These are phyloP conservation scores for Spisula subtruncata DNA, from an alignment of 2,888 invertebrate species.

Conservation along the genomic window DNA sequence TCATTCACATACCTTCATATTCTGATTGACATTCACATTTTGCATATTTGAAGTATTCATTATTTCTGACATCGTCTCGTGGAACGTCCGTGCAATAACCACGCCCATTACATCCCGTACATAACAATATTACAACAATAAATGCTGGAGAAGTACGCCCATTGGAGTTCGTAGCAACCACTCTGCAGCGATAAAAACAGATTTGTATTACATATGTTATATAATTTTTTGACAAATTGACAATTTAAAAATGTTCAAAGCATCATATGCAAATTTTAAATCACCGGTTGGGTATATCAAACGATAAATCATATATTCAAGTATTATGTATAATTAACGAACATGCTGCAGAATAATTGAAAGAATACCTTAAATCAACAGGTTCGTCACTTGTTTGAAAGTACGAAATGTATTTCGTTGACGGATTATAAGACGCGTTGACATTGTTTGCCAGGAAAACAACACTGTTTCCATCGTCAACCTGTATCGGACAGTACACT, in stretches of 20 bases:
- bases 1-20: background rate
- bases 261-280: background rate
- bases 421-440: background rate
- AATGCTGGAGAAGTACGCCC: background rate
- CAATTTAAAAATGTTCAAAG: background rate
- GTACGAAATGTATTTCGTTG: background rate
- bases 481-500: background rate
- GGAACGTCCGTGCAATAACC: background rate
- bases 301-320: background rate
- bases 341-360: background rate
- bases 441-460: background rate
- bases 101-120: background rate
- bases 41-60: conserved; percentile 15
- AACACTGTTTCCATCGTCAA: background rate
- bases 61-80: background rate
- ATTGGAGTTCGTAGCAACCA: conserved; percentile 3
- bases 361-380: conserved; percentile 18
- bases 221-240: background rate
- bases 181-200: background rate
- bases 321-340: background rate
- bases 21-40: background rate
- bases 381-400: background rate
- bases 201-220: background rate
- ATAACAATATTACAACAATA: background rate
- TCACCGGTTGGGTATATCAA: background rate